Conservation (phyloP, 2,888 invertebrate genomes). For the Melitaea athalia region DNA sequence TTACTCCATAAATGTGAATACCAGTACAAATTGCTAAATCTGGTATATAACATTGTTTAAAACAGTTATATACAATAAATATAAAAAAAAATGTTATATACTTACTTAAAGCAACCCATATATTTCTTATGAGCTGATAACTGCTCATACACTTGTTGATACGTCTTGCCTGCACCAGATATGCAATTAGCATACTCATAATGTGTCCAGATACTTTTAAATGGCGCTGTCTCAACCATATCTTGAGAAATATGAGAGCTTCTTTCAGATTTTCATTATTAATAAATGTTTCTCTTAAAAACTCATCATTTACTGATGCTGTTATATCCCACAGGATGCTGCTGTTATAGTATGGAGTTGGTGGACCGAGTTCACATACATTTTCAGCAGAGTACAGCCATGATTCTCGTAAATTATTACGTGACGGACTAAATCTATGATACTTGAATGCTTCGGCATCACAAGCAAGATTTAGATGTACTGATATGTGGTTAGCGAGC, state of each 20-base stretch:
- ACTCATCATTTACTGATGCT: conserved; percentile 75
- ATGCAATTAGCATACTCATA: conserved; percentile 86
- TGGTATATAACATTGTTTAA: too few species aligned
- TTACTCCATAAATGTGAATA: too few species aligned
- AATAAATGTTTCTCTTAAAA: conserved; percentile 73
- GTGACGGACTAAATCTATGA: conserved; percentile 86
- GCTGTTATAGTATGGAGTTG: conserved; percentile 92
- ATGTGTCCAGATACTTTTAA: conserved; percentile 87
- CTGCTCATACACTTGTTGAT: conserved; percentile 93
- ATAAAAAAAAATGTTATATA: too few species aligned
- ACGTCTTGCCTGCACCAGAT: conserved; percentile 86
- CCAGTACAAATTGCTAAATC: too few species aligned
- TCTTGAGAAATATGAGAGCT: conserved; percentile 89
- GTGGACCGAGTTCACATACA: conserved; percentile 62
- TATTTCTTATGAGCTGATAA: conserved; percentile 93
- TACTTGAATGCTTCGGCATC: conserved; percentile 85
- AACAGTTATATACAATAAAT: too few species aligned
- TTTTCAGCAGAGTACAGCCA: conserved; percentile 73
- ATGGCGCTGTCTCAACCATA: conserved; percentile 92
- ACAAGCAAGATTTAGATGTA: conserved; percentile 84
- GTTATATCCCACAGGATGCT: conserved; percentile 87
- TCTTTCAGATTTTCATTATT: conserved; percentile 87
- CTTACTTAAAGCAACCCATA: conserved; percentile 89
- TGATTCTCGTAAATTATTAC: conserved; percentile 88
- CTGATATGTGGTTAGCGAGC: conserved; percentile 74